Evolutionary conservation across 2,888 invertebrate genomes (phyloP).

Genomic region (Ornithoptera priamus): DNA sequence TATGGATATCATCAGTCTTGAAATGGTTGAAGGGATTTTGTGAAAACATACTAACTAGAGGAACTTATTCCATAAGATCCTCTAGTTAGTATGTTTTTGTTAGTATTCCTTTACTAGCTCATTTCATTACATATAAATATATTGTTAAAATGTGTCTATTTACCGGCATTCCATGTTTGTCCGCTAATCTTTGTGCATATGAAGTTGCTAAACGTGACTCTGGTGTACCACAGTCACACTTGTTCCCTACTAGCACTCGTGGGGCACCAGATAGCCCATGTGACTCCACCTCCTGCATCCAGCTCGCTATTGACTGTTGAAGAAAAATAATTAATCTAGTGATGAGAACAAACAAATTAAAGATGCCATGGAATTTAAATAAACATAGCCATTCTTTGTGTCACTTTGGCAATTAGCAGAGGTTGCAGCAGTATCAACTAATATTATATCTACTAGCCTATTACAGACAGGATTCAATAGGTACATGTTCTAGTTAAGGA

Average conservation of each 20-base stretch:
- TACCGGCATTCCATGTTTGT: conserved; percentile 86
- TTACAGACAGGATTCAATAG: no score
- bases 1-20: no score
- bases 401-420: no score
- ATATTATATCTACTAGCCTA: no score
- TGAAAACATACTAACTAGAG: no score
- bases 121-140: background rate
- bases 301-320: conserved; percentile 82
- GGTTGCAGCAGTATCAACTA: no score
- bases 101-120: background rate
- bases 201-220: conserved; percentile 83
- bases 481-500: no score
- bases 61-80: background rate
- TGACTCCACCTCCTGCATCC: conserved; percentile 88
- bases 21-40: no score
- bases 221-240: conserved; percentile 84
- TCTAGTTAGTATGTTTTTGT: no score
- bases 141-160: conserved; percentile 36
- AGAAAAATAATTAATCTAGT: background rate
- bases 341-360: background rate
- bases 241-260: conserved; percentile 88
- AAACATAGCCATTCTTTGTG: no score
- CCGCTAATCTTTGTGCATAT: conserved; percentile 86
- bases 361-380: no score
- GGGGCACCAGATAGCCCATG: conserved; percentile 84